Base-by-base conservation (phyloP, 2,888 invertebrate species). In the Odontomyia ornata region DNA sequence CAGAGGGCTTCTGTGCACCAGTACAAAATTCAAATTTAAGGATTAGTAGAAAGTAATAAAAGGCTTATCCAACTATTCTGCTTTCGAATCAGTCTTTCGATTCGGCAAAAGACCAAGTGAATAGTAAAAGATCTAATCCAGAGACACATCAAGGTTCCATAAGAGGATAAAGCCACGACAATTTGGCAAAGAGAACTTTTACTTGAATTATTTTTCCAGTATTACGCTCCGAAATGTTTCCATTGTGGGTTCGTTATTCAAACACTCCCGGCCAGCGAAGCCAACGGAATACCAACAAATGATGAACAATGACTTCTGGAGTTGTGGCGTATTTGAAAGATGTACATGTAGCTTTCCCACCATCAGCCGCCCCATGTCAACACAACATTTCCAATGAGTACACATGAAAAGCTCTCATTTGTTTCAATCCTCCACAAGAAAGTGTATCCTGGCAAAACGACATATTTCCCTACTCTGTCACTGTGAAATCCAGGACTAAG, bases 381-480 rank as follows among this genome's bases (percentile, higher is more conserved):
- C 57, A 60, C 52, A 18, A 52, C 18, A 15, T 60, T 23, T 60
- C 25, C 3, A 60, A 9, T 25, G 25, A 60, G 57, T 60, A 9
- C 57, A 60, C 57, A 60, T 23, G 57, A 25, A 25, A 25, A 13
- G 57, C 11, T 60, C 57, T 25, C 57, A 23, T 60, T 60, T 60
- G 25, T 60, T 60, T 60, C 57, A 60, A 60, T 60, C 57, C 25
- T 13, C 23, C 18, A 13, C 18, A 60, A 60, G 57, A 23, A 60
- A 9, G 57, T 5, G 13, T 23, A 25, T 60, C 57, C 57, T 4
- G 57, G 18, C 57, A 60, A 60, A 52, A 60, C 23, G 57, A 60
- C 57, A 60, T 60, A 60, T 60, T 60, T 25, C 13, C 23, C 13
- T 60, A 2, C 25, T 5, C 25, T 60, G 18, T 25, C 57, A 11